phyloP scores from a whole-genome alignment of 2,113 vertebrate species.

The Hippocampus abdominalis region DNA sequence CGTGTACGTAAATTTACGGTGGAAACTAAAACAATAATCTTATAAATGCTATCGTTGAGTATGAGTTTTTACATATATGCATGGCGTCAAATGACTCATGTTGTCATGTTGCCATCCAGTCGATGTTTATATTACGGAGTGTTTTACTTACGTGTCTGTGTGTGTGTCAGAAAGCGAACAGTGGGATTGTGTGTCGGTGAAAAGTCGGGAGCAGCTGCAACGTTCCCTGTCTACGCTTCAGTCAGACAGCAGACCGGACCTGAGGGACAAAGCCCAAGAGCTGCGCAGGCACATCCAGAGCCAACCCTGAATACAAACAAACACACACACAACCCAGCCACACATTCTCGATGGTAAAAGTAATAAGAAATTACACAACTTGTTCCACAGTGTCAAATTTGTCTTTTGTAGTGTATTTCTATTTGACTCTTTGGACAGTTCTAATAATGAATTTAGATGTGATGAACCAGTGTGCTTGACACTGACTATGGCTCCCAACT shows the following conservation, averaged over 20 bases:
- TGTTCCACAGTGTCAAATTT: neutral
- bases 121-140: neutral
- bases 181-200: constrained; percentile 83
- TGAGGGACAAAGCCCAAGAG: constrained; percentile 85
- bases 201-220: constrained; percentile 83
- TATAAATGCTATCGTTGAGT: too few relatives aligned
- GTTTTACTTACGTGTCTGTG: neutral
- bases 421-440: constrained; percentile 41
- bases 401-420: constrained; percentile 19
- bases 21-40: too few relatives aligned
- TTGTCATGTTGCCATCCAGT: neutral
- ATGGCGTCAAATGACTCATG: too few relatives aligned
- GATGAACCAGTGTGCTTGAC: constrained; percentile 52
- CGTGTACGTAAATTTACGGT: too few relatives aligned
- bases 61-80: too few relatives aligned
- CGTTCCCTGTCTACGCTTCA: constrained; percentile 86
- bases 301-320: constrained; percentile 58
- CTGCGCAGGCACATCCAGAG: constrained; percentile 86
- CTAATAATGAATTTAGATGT: constrained; percentile 34
- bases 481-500: constrained; percentile 36
- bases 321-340: neutral
- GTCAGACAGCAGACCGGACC: constrained; percentile 85
- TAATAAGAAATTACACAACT: constrained; percentile 8
- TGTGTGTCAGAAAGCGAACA: constrained; percentile 79
- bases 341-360: constrained; percentile 3